These are phyloP conservation scores for human DNA, from an alignment of 2,113 vertebrate species.

Conservation along the genomic window GRCh38 chr5:95971001-95971500, in stretches of 20 bases:
- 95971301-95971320: background rate
- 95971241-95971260: background rate
- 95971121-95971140: conserved; percentile 24
- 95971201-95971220: conserved; percentile 30
- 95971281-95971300: background rate
- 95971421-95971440: conserved; percentile 38
- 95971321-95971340: conserved; percentile 38
- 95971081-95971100: background rate
- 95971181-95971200: background rate
- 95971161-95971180: conserved; percentile 13
- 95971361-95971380: conserved; percentile 52
- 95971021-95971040: background rate
- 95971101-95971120: conserved; percentile 42
- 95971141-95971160: background rate
- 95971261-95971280: background rate
- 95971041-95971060: background rate
- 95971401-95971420: conserved; percentile 10
- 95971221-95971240: background rate
- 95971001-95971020: conserved; percentile 24
- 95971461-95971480: conserved; percentile 27
- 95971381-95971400: background rate
- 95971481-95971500: background rate
- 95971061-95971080: background rate
- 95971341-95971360: background rate
- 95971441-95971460: background rate